phyloP scores from a whole-genome alignment of 2,797 vertebrate genomes.

The Merluccius polli region DNA sequence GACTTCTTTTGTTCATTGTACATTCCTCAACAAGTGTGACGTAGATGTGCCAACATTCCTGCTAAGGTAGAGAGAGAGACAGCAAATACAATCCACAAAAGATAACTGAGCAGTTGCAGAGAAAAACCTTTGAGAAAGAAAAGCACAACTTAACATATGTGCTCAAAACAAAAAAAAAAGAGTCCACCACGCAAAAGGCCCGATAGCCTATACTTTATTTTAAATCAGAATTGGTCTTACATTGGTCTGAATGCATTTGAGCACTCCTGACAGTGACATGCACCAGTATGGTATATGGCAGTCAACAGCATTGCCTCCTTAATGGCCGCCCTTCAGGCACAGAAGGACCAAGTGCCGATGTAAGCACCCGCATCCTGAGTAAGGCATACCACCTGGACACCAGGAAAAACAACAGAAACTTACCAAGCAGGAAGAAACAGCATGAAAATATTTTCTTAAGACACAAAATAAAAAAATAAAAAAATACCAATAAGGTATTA shows the following conservation, averaged over 20 bases:
- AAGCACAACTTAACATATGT: not conserved
- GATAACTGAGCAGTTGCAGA: not conserved
- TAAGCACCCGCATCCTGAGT: slow-evolving; percentile 48
- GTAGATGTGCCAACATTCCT: not conserved
- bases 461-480: slow-evolving; percentile 12
- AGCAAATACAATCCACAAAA: not conserved
- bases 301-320: slow-evolving; percentile 8
- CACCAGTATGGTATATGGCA: not conserved
- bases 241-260: not conserved
- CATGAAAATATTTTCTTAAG: slow-evolving; percentile 10
- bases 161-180: not conserved
- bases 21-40: not conserved
- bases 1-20: not conserved
- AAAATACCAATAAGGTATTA: not conserved
- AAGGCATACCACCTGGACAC: slow-evolving; percentile 57
- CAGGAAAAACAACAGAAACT: not conserved
- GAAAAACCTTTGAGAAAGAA: not conserved
- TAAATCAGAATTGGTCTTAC: not conserved
- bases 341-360: slow-evolving; percentile 44
- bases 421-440: not conserved
- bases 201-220: not conserved
- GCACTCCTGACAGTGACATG: not conserved
- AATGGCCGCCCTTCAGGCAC: slow-evolving; percentile 60
- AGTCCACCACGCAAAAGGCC: not conserved
- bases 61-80: not conserved